Evolutionary conservation across 2,888 invertebrate genomes (phyloP).

Genomic region (Tipula unca): DNA sequence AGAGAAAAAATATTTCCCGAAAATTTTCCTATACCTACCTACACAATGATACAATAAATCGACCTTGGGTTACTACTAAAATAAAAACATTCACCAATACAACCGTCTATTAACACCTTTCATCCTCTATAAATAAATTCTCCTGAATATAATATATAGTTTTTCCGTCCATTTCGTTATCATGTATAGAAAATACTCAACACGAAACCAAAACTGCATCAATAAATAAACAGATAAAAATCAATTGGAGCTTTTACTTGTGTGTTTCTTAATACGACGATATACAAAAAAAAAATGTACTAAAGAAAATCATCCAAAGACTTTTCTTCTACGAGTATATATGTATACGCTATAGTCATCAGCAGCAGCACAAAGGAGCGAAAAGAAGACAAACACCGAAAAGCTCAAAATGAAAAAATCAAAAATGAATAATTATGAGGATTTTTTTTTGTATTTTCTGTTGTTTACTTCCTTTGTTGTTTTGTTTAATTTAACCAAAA

Average conservation of each 20-base stretch:
- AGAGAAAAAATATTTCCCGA: background rate
- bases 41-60: background rate
- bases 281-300: background rate
- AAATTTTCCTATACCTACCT: background rate
- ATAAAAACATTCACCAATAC: background rate
- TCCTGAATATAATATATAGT: background rate
- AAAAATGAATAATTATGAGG: background rate
- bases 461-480: background rate
- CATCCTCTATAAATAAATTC: background rate
- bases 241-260: background rate
- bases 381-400: background rate
- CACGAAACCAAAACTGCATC: background rate
- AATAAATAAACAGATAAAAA: slow-evolving; percentile 8
- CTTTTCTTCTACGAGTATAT: background rate
- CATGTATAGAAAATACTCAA: background rate
- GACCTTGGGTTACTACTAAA: background rate
- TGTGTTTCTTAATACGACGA: background rate
- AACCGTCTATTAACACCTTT: background rate
- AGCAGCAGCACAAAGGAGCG: background rate
- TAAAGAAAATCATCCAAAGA: background rate
- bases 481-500: background rate
- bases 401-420: background rate
- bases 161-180: background rate
- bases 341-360: background rate
- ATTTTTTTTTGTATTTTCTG: background rate